Base-by-base conservation (phyloP, 2,113 vertebrate genomes). In the Polyodon spathula region DNA sequence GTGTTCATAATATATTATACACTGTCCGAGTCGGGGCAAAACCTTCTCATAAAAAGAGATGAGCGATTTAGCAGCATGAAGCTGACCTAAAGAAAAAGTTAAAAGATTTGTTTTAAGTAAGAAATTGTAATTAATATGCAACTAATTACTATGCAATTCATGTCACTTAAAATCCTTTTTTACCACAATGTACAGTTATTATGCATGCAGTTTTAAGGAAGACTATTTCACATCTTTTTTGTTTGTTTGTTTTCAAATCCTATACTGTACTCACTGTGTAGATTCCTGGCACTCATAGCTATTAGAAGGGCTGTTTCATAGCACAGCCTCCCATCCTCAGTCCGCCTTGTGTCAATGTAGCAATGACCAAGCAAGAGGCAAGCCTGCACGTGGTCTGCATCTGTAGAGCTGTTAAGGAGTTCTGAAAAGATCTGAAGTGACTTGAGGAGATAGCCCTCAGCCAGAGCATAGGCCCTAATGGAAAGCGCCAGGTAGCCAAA, bases 1-100 rank as follows among this genome's bases (percentile, higher is more conserved):
- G 74, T 95, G 93, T 66, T 97, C 86, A 0, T 92, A 90, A 83
- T 98, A 99, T 61, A 87, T 80, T 58, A 97, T 93, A 27, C 89
- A 91, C 66, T 94, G 85, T 52, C 73, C 85, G 1, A 90, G n/a
- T n/a, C n/a, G 88, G 3, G 93, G 86, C 67, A 84, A 83, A 73
- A 90, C 77, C 27, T 89, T 81, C 15, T 86, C 88, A 65, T 96
- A 97, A 71, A 94, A 90, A 40, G 80, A 87, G 83, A 93, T 95
- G 78, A 99, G 87, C 61, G 71, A 78, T 78, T 93, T 92, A 39
- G 88, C 89, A 67, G 88, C 73, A 48, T 87, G 88, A 76, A 97
- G 89, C 73, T 98, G 96, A 84, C 92, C 96, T 98, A 63, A 6
- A 71, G 60, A 57, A 65, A 48, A 52, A 44, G 58, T 60, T 2